Evolutionary conservation across 2,888 invertebrate genomes (phyloP), one percentile per base, ranked within the genome.

Genomic region (Eupithecia exiguata): DNA sequence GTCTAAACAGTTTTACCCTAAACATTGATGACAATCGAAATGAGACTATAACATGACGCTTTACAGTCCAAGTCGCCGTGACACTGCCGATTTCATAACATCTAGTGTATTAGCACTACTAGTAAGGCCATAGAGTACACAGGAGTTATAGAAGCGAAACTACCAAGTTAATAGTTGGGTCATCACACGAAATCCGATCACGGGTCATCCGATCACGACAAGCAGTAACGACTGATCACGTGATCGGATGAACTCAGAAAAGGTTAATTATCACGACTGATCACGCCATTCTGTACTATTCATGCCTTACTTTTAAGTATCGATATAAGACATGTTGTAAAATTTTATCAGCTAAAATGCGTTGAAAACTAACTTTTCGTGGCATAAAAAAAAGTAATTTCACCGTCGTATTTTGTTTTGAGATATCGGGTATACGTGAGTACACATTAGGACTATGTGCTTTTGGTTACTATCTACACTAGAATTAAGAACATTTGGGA

Each of bases 11-110:
- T 69, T 76, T 71, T 53, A 71, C 69, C 40, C 53, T 62, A 58
- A 70, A 70, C 70, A 70, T 66, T 73, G 69, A 76, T 73, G 75
- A 72, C 68, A 72, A 71, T 70, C 68, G 61, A 73, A 71, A 73
- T 71, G 73, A 69, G 69, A 73, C 76, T 43, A 63, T 73, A 71
- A 73, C 69, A 69, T 62, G 68, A 73, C 71, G 66, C 30, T 68
- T 46, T 73, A 65, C 16, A 63, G 70, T 75, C 38, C 70, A 73
- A 76, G 66, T 62, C 61, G 18, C 73, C 68, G 76, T 76, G 76
- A 76, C 76, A 76, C 76, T 76, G 76, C 76, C 71, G 69, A 66
- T 63, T 35, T 49, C 30, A 14, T 62, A 25, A 40, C n/a, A 43
- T 21, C 35, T 25, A 40, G 30, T 66, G 25, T 63, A 65, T 38